These are phyloP conservation scores for Macropus fuliginosus DNA, from an alignment of 2,797 vertebrate genomes.

Conservation along the genomic window DNA sequence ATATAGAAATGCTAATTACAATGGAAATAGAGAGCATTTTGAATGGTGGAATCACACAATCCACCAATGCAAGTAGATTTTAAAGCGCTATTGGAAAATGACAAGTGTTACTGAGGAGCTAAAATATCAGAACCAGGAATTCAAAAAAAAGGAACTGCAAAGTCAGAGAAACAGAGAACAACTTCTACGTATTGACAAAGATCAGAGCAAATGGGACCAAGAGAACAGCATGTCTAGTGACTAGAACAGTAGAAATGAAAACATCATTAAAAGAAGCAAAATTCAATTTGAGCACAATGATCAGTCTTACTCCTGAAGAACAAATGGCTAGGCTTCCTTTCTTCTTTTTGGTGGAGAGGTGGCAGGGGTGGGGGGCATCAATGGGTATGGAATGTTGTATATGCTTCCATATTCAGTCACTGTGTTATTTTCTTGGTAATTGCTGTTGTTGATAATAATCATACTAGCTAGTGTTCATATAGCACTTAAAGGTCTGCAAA, in stretches of 20 bases:
- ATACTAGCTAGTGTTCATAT: background rate
- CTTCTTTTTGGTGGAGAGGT: background rate
- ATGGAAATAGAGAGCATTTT: constrained; percentile 27
- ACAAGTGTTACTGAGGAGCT: background rate
- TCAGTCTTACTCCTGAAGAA: background rate
- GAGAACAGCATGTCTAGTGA: background rate
- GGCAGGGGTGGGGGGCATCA: too few species aligned
- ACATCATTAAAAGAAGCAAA: background rate
- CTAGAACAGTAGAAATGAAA: background rate
- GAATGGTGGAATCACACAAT: background rate
- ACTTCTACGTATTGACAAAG: background rate
- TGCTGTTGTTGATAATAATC: too few species aligned
- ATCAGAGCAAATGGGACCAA: background rate
- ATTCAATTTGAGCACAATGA: background rate
- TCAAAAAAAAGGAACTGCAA: constrained; percentile 35
- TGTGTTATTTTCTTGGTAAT: background rate
- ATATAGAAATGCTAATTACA: background rate
- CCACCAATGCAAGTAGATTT: background rate
- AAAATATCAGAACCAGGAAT: constrained; percentile 9
- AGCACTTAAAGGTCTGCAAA: background rate
- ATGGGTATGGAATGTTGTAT: background rate
- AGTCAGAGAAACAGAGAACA: constrained; percentile 33
- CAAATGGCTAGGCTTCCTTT: background rate
- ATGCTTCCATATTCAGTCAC: background rate
- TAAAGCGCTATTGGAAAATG: constrained; percentile 21